Percentiles rank a stretch among this genome's conserved stretches.
Evolutionary conservation across 2,797 vertebrate genomes (phyloP).

Genomic region (Philypnodon macrostomus): DNA sequence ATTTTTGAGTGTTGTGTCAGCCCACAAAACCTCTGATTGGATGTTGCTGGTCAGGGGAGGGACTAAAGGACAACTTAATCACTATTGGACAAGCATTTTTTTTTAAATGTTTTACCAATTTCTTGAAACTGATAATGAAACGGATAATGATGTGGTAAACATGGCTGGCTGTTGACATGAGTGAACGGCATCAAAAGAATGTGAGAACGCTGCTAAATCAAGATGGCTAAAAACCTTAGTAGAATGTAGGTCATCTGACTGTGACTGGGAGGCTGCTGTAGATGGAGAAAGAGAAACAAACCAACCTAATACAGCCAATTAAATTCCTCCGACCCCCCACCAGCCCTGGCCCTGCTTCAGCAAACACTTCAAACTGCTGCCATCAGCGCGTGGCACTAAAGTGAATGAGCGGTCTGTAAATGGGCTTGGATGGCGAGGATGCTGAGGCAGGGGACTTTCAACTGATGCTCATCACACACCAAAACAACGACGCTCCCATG

Average conservation of each 20-base stretch:
- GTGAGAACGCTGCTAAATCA: too few species aligned
- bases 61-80: too few species aligned
- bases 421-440: conserved; percentile 44
- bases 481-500: conserved; percentile 37
- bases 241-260: conserved; percentile 45
- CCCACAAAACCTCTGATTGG: too few species aligned
- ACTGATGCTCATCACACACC: conserved; percentile 54
- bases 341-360: conserved; percentile 17
- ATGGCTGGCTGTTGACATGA: too few species aligned
- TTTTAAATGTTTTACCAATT: too few species aligned
- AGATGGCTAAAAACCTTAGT: conserved; percentile 4
- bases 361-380: conserved; percentile 68
- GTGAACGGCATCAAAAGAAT: too few species aligned
- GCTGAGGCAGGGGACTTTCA: conserved; percentile 58
- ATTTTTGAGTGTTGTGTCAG: too few species aligned
- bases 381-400: conserved; percentile 64
- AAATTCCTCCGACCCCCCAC: conserved; percentile 30
- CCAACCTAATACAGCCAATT: conserved; percentile 63
- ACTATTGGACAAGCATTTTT: too few species aligned
- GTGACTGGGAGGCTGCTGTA: conserved; percentile 41
- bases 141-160: too few species aligned
- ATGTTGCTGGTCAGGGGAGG: too few species aligned
- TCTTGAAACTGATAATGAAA: too few species aligned
- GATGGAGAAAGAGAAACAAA: conserved; percentile 30
- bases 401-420: conserved; percentile 58